A percentile compares a stretch with the other conserved stretches of the same genome.
phyloP scores from a whole-genome alignment of 2,113 vertebrate species.

The Cisticola juncidis region DNA sequence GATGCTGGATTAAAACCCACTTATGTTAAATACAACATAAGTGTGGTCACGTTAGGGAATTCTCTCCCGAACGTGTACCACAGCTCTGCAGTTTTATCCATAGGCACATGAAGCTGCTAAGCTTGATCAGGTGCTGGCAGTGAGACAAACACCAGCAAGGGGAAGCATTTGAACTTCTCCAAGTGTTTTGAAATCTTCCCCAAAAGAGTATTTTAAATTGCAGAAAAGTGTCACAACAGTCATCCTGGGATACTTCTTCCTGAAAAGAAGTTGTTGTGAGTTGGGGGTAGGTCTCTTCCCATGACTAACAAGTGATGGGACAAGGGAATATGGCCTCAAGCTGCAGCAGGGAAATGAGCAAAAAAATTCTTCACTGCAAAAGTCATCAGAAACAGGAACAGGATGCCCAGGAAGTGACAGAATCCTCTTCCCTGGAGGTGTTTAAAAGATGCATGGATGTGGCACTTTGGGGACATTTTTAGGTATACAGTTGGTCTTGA shows the following conservation, averaged over 20 bases:
- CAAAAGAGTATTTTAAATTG: background rate
- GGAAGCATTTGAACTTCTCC: background rate
- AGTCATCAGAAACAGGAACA: background rate
- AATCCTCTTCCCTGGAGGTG: background rate
- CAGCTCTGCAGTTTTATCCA: background rate
- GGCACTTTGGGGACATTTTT: too few relatives aligned
- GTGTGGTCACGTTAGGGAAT: background rate
- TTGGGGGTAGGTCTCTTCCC: fast-evolving
- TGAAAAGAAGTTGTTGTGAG: background rate
- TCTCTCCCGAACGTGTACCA: background rate
- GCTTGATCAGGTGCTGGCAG: background rate
- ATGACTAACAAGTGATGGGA: background rate
- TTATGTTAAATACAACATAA: too few relatives aligned
- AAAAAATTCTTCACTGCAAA: background rate
- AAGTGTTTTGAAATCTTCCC: background rate
- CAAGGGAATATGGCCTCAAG: background rate
- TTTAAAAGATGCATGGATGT: background rate
- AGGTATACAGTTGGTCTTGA: background rate
- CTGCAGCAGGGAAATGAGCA: background rate
- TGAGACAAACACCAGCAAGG: background rate
- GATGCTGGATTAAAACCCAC: background rate
- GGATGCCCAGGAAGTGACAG: background rate
- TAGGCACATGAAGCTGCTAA: fast-evolving
- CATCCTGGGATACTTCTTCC: background rate
- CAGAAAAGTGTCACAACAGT: background rate